Evolutionary conservation across 1,140 invertebrate genomes (phyloP).

Genomic region (Luehdorfia chinensis): DNA sequence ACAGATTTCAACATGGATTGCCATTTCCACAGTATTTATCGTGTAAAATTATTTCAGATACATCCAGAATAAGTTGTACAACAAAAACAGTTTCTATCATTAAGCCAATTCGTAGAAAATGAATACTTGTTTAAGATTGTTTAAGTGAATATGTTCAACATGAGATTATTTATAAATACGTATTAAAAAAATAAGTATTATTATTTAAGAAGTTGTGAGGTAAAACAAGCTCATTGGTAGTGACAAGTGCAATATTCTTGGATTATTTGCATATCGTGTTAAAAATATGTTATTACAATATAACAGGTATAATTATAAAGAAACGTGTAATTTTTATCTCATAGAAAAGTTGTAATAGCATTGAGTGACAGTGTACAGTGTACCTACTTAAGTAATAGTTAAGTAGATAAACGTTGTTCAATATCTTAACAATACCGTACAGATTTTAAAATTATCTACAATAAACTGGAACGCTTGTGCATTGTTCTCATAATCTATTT

Average conservation of each 20-base stretch:
- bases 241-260: background rate
- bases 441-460: background rate
- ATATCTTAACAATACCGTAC: background rate
- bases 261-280: background rate
- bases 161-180: no score
- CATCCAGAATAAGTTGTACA: background rate
- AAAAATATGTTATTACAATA: background rate
- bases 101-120: background rate
- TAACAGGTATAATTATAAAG: no score
- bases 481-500: conserved; percentile 1
- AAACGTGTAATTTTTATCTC: conserved; percentile 2
- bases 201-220: no score
- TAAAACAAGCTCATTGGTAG: background rate
- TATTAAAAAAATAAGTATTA: no score
- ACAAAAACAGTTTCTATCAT: background rate
- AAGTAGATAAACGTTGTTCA: background rate
- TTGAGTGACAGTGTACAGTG: conserved; percentile 21
- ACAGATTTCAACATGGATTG: no score
- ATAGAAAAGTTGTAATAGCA: conserved; percentile 9
- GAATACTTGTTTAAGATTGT: background rate
- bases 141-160: no score
- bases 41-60: conserved; percentile 9
- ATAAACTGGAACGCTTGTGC: background rate
- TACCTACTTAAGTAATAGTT: conserved; percentile 15
- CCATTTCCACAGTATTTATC: no score